Evolutionary conservation across 1,140 invertebrate genomes (phyloP).

Genomic region (Drosophila pachea): DNA sequence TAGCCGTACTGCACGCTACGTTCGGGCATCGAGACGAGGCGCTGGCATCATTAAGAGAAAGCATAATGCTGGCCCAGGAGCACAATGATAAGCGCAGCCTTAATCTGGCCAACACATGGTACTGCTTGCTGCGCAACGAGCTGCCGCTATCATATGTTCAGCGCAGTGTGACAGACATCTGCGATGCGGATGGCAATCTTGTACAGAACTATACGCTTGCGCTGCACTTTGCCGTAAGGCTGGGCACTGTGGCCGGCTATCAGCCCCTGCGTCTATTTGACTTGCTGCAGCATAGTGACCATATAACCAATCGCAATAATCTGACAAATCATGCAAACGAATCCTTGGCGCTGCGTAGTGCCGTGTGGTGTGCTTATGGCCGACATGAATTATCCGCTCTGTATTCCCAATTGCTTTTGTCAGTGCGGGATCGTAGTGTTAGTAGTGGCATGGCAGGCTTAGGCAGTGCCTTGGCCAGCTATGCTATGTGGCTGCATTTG

Average conservation of each 20-base stretch:
- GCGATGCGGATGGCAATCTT: slow-evolving; percentile 80
- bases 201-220: slow-evolving; percentile 84
- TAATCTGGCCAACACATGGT: slow-evolving; percentile 91
- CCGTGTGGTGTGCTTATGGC: slow-evolving; percentile 92
- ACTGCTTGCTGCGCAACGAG: slow-evolving; percentile 83
- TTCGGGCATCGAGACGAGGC: slow-evolving; percentile 92
- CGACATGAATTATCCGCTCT: slow-evolving; percentile 89
- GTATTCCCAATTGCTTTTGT: slow-evolving; percentile 87
- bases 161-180: slow-evolving; percentile 50
- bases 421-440: slow-evolving; percentile 78
- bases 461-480: slow-evolving; percentile 86
- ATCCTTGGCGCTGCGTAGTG: slow-evolving; percentile 88
- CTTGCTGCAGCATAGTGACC: slow-evolving; percentile 89
- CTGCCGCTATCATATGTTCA: slow-evolving; percentile 56
- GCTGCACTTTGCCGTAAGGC: slow-evolving; percentile 82
- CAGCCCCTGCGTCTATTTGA: slow-evolving; percentile 81
- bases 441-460: slow-evolving; percentile 85
- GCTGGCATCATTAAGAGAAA: slow-evolving; percentile 88
- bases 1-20: slow-evolving; percentile 91
- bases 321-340: slow-evolving; percentile 89
- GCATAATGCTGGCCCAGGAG: slow-evolving; percentile 92
- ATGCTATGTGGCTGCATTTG: slow-evolving; percentile 82
- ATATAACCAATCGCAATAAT: slow-evolving; percentile 91
- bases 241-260: slow-evolving; percentile 76
- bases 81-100: slow-evolving; percentile 90